Evolutionary conservation across 2,797 vertebrate genomes (phyloP).

Genomic region (Muraenolepis orangiensis): DNA sequence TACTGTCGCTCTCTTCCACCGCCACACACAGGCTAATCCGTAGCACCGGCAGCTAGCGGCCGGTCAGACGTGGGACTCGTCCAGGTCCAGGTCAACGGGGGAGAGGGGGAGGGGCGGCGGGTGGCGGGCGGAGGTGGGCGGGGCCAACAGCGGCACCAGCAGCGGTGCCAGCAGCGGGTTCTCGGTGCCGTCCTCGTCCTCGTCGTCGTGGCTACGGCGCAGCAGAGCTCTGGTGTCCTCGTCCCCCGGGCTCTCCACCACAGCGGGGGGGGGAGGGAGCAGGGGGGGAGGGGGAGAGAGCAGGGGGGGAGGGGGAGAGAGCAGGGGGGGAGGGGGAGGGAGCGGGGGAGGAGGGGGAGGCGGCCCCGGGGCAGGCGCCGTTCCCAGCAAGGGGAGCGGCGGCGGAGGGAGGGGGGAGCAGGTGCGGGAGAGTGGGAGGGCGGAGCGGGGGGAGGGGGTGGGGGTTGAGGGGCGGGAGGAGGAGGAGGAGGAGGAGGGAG

Average conservation of each 20-base stretch:
- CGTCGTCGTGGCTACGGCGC: slow-evolving; percentile 84
- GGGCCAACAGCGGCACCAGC: slow-evolving; percentile 68
- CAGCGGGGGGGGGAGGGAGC: slow-evolving; percentile 31
- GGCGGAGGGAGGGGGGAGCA: slow-evolving; percentile 72
- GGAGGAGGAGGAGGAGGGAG: slow-evolving; percentile 60
- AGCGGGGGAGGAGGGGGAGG: slow-evolving; percentile 38
- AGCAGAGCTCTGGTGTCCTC: slow-evolving; percentile 87
- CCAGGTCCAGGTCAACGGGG: slow-evolving; percentile 73
- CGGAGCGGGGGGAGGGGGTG: slow-evolving; percentile 59
- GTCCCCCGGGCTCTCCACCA: slow-evolving; percentile 80
- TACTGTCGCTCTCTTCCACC: no score
- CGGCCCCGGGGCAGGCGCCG: slow-evolving; percentile 55
- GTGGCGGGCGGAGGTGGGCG: slow-evolving; percentile 36
- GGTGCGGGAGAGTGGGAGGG: slow-evolving; percentile 55
- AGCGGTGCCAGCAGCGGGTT: slow-evolving; percentile 88
- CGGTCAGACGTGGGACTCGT: slow-evolving; percentile 85
- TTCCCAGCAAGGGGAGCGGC: slow-evolving; percentile 62
- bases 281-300: slow-evolving; percentile 39
- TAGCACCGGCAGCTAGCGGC: neutral
- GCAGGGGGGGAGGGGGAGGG: slow-evolving; percentile 34
- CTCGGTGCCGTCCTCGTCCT: slow-evolving; percentile 86
- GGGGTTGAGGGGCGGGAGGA: slow-evolving; percentile 52
- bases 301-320: slow-evolving; percentile 34
- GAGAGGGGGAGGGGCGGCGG: slow-evolving; percentile 58
- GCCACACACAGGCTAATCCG: no score